Conservation (phyloP, 2,113 vertebrate species). For the Shinisaurus crocodilurus region DNA sequence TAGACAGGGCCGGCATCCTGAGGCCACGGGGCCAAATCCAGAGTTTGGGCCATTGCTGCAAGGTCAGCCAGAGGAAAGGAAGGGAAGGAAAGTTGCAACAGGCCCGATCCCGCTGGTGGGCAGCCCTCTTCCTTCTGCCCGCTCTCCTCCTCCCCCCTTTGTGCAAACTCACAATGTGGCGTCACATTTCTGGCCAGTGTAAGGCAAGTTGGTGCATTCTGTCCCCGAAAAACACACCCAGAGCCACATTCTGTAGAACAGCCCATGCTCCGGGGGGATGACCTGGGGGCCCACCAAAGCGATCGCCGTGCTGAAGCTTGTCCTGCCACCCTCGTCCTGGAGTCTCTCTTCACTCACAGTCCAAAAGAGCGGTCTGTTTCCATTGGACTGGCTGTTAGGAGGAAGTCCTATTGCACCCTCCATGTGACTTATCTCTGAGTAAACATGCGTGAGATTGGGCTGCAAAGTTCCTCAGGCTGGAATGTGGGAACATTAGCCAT, state of each 20-base stretch:
- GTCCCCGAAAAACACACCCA: background rate
- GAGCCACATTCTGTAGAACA: background rate
- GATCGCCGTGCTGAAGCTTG: no score
- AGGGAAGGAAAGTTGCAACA: background rate
- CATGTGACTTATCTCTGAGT: background rate
- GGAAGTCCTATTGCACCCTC: no score
- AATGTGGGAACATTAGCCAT: background rate
- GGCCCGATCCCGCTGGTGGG: background rate
- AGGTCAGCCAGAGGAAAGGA: background rate
- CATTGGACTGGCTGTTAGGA: no score
- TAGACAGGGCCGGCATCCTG: background rate
- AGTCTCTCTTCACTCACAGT: no score
- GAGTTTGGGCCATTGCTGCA: constrained; percentile 57
- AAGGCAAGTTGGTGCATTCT: background rate
- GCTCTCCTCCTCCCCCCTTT: no score
- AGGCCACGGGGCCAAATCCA: constrained; percentile 45
- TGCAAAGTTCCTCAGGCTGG: background rate
- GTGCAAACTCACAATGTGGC: background rate
- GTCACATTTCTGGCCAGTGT: background rate
- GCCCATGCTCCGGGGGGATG: background rate
- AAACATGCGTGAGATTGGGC: background rate
- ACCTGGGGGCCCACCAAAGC: no score
- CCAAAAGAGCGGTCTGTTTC: no score
- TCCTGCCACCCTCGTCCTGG: no score
- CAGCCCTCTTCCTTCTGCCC: background rate